These are phyloP conservation scores for Halocynthia roretzi DNA, from an alignment of 23 tunicate genomes.

Conservation along the genomic window DNA sequence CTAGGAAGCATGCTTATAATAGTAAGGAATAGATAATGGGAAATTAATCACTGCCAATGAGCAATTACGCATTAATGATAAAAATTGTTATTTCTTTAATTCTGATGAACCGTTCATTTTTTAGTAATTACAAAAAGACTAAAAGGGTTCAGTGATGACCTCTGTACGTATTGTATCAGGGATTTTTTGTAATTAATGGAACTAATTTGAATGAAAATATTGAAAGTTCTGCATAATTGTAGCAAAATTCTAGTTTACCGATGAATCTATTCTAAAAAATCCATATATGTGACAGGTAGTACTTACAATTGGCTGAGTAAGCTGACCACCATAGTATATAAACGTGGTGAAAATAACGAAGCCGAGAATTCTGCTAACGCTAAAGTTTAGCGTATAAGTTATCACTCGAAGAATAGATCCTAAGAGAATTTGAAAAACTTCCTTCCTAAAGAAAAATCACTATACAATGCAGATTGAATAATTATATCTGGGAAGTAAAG, in stretches of 20 bases:
- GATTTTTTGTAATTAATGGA: too few relatives aligned
- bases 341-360: constrained; percentile 20
- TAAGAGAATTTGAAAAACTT: constrained; percentile 15
- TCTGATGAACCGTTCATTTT: not conserved
- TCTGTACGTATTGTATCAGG: not conserved
- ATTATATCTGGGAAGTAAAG: too few relatives aligned
- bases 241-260: too few relatives aligned
- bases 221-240: too few relatives aligned
- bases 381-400: constrained; percentile 12
- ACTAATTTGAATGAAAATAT: not conserved
- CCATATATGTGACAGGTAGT: too few relatives aligned
- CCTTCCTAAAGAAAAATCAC: constrained; percentile 9
- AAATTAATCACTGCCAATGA: too few relatives aligned
- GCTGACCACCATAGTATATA: constrained; percentile 13
- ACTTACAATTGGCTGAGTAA: constrained; percentile 23
- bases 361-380: not conserved
- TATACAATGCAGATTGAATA: not conserved
- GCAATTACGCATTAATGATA: too few relatives aligned
- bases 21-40: too few relatives aligned
- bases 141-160: not conserved
- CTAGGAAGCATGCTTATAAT: too few relatives aligned
- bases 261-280: too few relatives aligned
- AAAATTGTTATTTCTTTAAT: too few relatives aligned
- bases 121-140: not conserved
- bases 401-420: constrained; percentile 20